A percentile compares a stretch with the other conserved stretches of the same genome.
phyloP scores from a whole-genome alignment of 2,797 vertebrate genomes.

The Percopsis omiscomaycus region DNA sequence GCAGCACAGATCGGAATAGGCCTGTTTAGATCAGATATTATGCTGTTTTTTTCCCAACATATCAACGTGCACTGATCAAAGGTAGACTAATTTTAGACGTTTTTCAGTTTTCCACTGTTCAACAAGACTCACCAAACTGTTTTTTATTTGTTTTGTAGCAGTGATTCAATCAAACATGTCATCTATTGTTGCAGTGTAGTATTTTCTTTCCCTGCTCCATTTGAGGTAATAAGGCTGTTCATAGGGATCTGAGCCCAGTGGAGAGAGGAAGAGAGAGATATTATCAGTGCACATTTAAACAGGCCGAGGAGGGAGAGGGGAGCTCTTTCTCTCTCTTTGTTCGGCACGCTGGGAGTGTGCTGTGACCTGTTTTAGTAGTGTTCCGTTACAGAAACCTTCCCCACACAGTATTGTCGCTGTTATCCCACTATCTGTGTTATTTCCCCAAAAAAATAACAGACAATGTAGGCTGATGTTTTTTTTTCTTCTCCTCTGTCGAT shows the following conservation, averaged over 20 bases:
- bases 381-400: constrained; percentile 58
- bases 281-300: constrained; percentile 71
- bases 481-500: not conserved
- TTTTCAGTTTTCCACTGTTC: no score
- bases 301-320: constrained; percentile 51
- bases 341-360: constrained; percentile 58
- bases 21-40: no score
- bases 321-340: constrained; percentile 65
- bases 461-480: not conserved
- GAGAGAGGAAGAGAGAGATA: constrained; percentile 45
- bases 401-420: constrained; percentile 19
- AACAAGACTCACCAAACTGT: no score
- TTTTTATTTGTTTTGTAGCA: no score
- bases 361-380: constrained; percentile 69
- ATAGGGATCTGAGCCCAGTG: constrained; percentile 28
- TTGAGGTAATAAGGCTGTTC: constrained; percentile 49
- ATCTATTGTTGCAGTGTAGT: constrained; percentile 37
- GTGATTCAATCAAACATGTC: no score
- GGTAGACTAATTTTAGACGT: no score
- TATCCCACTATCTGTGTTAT: constrained; percentile 6
- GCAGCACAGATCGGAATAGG: no score
- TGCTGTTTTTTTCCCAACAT: no score
- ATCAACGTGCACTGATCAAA: no score
- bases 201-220: constrained; percentile 41
- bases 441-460: constrained; percentile 17